phyloP scores from a whole-genome alignment of 2,888 invertebrate species.

The Axea sp. region DNA sequence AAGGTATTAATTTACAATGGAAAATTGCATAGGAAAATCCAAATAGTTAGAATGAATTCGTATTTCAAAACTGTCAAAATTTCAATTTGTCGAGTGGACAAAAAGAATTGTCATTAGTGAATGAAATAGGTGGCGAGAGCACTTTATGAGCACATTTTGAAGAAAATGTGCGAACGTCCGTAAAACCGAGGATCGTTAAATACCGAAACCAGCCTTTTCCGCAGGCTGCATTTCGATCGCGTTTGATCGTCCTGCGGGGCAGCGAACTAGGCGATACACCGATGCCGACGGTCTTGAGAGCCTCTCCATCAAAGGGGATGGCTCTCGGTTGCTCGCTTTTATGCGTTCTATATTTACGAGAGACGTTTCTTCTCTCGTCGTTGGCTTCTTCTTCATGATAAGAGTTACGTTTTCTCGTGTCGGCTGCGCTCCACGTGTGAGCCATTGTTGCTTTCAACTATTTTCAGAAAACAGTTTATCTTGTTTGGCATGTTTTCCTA shows the following conservation, averaged over 20 bases:
- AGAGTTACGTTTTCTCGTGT: slow-evolving; percentile 67
- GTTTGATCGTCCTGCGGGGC: slow-evolving; percentile 70
- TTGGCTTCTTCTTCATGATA: slow-evolving; percentile 73
- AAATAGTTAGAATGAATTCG: no score
- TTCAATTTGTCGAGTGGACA: slow-evolving; percentile 18
- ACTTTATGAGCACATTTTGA: slow-evolving; percentile 73
- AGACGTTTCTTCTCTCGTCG: slow-evolving; percentile 74
- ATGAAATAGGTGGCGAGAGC: slow-evolving; percentile 32
- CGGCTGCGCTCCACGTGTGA: slow-evolving; percentile 19
- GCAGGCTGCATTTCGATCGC: slow-evolving; percentile 57
- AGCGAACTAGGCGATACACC: slow-evolving; percentile 68
- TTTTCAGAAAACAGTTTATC: slow-evolving; percentile 44
- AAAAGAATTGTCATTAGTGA: slow-evolving; percentile 31
- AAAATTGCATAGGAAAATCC: no score
- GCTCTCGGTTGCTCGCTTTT: slow-evolving; percentile 67
- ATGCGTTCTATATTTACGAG: slow-evolving; percentile 77
- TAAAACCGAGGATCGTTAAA: slow-evolving; percentile 73
- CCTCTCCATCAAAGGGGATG: slow-evolving; percentile 77
- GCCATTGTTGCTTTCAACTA: slow-evolving; percentile 46
- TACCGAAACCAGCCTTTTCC: slow-evolving; percentile 57
- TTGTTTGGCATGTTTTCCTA: slow-evolving; percentile 35
- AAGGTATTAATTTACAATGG: no score
- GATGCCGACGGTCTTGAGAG: slow-evolving; percentile 71
- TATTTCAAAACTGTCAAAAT: slow-evolving; percentile 21
- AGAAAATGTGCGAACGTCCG: slow-evolving; percentile 73